Percentiles rank a stretch among this genome's conserved stretches.
Evolutionary conservation across 2,113 vertebrate genomes (phyloP).

Genomic region (Phoenicopterus ruber): DNA sequence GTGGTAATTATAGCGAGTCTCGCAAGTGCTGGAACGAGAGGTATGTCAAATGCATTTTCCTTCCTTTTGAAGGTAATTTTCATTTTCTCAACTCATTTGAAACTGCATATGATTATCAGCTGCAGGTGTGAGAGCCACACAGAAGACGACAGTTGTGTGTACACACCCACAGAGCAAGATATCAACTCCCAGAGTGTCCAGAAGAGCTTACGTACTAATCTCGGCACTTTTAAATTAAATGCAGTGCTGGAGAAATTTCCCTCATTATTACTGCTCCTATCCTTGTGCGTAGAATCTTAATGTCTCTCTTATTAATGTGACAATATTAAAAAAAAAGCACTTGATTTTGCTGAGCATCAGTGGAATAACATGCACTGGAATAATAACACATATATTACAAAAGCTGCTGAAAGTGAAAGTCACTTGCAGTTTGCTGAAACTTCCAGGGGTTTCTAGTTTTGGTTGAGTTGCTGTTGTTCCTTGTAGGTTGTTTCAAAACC

Average conservation of each 20-base stretch:
- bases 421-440: background rate
- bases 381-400: background rate
- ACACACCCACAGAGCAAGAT: background rate
- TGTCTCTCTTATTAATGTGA: constrained; percentile 32
- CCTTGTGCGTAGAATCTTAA: background rate
- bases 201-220: background rate
- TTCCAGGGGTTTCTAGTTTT: background rate
- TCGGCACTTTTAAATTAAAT: constrained; percentile 40
- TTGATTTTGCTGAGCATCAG: constrained; percentile 22
- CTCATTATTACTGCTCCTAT: constrained; percentile 13
- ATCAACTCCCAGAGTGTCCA: background rate
- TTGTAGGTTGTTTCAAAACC: background rate
- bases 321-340: background rate
- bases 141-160: background rate
- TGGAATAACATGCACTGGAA: background rate
- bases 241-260: constrained; percentile 19
- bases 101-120: constrained; percentile 40
- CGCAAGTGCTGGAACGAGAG: constrained; percentile 52
- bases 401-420: constrained; percentile 5
- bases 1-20: constrained; percentile 68
- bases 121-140: constrained; percentile 58
- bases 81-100: constrained; percentile 65
- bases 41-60: constrained; percentile 61
- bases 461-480: background rate
- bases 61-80: constrained; percentile 68